A percentile compares a stretch with the other conserved stretches of the same genome.
phyloP scores from a whole-genome alignment of 2,113 vertebrate genomes.

The Lichenostomus cassidix region DNA sequence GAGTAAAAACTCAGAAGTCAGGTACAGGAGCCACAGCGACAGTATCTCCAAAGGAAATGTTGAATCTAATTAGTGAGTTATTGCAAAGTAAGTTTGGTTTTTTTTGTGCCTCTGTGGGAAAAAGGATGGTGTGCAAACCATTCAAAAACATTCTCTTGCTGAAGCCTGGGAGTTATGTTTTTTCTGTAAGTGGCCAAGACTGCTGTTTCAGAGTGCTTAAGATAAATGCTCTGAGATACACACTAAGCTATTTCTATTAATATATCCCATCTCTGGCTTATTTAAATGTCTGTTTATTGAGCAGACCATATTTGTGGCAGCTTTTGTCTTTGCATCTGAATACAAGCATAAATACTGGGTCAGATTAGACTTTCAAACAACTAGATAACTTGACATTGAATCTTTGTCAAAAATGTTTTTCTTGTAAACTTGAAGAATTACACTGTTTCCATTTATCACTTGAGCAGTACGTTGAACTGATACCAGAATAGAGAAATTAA shows the following conservation, averaged over 20 bases:
- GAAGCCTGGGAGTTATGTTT: not conserved
- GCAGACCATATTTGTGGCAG: not conserved
- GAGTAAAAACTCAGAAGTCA: slow-evolving; percentile 97
- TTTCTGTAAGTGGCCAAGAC: not conserved
- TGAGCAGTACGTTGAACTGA: not conserved
- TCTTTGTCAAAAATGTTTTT: not conserved
- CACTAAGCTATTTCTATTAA: not conserved
- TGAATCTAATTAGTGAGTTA: slow-evolving; percentile 90
- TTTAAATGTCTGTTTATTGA: not conserved
- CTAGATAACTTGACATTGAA: not conserved
- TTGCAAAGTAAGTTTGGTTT: slow-evolving; percentile 86
- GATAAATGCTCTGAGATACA: not conserved
- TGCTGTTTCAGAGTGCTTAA: not conserved
- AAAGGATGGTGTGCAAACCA: not conserved
- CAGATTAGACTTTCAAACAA: not conserved
- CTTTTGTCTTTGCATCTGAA: not conserved
- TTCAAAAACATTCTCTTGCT: not conserved
- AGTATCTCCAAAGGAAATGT: slow-evolving; percentile 92
- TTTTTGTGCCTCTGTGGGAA: not conserved
- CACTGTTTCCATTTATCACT: not conserved
- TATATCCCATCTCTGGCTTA: not conserved
- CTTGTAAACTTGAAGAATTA: not conserved
- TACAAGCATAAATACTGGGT: not conserved
- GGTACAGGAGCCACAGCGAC: slow-evolving; percentile 84
- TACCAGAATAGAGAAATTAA: not conserved